Percentiles rank a stretch among this genome's conserved stretches.
Conservation (phyloP, 2,113 vertebrate species). For the Lasiurus borealis region DNA sequence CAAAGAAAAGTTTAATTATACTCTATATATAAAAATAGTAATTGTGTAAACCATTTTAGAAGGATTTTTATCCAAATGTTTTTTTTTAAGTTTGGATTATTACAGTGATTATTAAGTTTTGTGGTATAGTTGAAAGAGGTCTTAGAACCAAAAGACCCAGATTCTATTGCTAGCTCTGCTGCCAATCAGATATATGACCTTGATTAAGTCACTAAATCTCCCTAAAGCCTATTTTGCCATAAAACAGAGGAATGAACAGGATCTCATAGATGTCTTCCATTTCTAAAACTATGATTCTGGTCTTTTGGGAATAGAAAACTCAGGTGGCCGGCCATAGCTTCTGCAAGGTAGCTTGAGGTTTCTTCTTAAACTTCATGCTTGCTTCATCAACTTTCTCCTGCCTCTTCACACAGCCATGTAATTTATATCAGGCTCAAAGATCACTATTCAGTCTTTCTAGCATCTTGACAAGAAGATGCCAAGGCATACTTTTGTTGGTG, state of each 20-base stretch:
- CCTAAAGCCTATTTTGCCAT: not conserved
- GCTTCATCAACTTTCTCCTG: not conserved
- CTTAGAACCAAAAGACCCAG: not conserved
- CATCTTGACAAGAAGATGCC: not conserved
- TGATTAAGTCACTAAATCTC: not conserved
- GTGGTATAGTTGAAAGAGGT: not conserved
- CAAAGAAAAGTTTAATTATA: slow-evolving; percentile 20
- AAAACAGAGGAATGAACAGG: not conserved
- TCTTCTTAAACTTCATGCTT: not conserved
- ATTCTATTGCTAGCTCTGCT: slow-evolving; percentile 24
- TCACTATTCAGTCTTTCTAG: not conserved
- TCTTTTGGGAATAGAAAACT: not conserved
- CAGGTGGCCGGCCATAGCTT: not conserved
- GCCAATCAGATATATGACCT: not conserved
- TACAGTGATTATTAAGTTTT: slow-evolving; percentile 28
- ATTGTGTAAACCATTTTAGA: slow-evolving; percentile 24
- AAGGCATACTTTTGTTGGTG: not conserved
- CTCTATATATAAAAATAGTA: slow-evolving; percentile 34
- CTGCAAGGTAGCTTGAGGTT: not conserved
- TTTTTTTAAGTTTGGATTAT: slow-evolving; percentile 38
- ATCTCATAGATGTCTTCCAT: not conserved
- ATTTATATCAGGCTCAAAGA: not conserved
- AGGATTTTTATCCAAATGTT: slow-evolving; percentile 16
- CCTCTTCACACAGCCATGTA: not conserved
- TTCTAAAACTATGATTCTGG: slow-evolving; percentile 36